Evolutionary conservation across 2,113 vertebrate species (phyloP).

Genomic region (Nibea coibor): DNA sequence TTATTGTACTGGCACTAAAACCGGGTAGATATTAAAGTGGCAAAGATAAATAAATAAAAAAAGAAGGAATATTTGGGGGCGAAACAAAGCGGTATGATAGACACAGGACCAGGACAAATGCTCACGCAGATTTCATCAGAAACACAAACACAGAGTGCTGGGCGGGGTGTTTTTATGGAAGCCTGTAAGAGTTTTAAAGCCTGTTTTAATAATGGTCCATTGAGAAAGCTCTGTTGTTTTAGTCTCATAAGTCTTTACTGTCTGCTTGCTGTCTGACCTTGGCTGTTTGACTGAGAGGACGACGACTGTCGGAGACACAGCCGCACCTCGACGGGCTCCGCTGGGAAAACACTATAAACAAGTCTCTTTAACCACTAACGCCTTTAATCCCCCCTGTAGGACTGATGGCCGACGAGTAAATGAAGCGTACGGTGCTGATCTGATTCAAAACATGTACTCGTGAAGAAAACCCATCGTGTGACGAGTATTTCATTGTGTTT

Average conservation of each 20-base stretch:
- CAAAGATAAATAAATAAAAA: background rate
- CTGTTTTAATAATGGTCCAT: conserved; percentile 52
- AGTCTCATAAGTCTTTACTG: conserved; percentile 39
- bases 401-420: background rate
- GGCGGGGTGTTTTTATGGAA: conserved; percentile 50
- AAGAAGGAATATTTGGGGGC: background rate
- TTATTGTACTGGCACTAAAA: too few species aligned
- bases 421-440: too few species aligned
- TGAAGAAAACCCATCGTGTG: too few species aligned
- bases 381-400: background rate
- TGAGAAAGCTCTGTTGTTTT: conserved; percentile 53
- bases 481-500: too few species aligned
- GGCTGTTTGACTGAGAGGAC: conserved; percentile 41
- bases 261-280: conserved; percentile 62
- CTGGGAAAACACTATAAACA: conserved; percentile 35
- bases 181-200: conserved; percentile 21
- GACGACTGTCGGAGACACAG: conserved; percentile 6
- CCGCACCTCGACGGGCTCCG: background rate
- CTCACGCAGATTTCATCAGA: conserved; percentile 3
- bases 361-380: conserved; percentile 7
- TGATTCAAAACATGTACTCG: background rate
- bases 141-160: conserved; percentile 9
- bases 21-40: too few species aligned
- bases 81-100: background rate
- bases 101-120: background rate